Conservation (phyloP, 2,797 vertebrate genomes). For the Lindbergichthys nudifrons region DNA sequence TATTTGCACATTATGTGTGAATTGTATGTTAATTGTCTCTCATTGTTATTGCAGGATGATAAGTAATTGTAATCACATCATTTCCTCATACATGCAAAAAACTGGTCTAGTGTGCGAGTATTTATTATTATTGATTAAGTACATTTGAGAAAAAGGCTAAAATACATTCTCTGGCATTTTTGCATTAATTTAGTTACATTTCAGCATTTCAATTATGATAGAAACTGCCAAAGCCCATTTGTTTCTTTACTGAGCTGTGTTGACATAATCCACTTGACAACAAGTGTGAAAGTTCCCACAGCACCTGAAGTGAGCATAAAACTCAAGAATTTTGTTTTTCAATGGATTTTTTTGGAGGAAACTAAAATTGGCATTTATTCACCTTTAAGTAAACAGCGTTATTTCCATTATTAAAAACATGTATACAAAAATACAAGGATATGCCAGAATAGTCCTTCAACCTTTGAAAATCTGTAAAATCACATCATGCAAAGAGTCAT, state of each 20-base stretch:
- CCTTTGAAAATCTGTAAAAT: slow-evolving; percentile 20
- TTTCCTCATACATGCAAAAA: neutral
- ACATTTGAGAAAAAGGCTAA: neutral
- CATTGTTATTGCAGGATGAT: neutral
- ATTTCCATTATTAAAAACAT: neutral
- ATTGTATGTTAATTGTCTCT: neutral
- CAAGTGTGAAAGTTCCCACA: neutral
- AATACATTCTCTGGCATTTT: neutral
- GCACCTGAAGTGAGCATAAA: slow-evolving; percentile 30
- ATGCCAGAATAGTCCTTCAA: neutral
- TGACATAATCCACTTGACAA: neutral
- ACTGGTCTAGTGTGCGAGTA: neutral
- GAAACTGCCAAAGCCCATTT: neutral
- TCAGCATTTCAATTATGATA: neutral
- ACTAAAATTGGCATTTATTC: neutral
- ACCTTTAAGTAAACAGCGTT: neutral
- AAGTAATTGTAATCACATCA: neutral
- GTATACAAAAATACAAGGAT: neutral
- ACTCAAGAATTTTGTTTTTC: neutral
- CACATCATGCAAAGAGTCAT: slow-evolving; percentile 13
- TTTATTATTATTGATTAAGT: neutral
- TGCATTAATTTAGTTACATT: neutral
- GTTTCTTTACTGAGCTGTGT: neutral
- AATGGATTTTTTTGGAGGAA: neutral
- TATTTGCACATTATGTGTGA: neutral